Base-by-base conservation (phyloP, 1,140 invertebrate genomes). In the Sycophaga agraensis region DNA sequence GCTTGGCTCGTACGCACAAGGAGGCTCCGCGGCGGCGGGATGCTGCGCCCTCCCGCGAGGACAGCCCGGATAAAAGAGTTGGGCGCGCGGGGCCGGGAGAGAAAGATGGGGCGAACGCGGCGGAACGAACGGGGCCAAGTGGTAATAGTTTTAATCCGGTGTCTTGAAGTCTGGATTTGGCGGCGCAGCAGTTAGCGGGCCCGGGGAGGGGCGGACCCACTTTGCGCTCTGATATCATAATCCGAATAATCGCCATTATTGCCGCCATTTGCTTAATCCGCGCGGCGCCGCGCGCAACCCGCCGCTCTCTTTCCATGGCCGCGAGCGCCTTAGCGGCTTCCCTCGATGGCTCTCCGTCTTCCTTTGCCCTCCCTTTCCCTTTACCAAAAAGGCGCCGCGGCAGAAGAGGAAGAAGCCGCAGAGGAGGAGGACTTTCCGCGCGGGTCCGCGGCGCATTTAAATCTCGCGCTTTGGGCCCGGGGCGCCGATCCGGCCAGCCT, bases 211-310 rank as follows among this genome's bases (percentile, higher is more conserved):
- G 71, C 71, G 75, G 75, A 75, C 72, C 75, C 68, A 77, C 75
- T 80, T 79, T 74, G 72, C 78, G 74, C 75, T 69, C 77, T 81
- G 77, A 81, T 81, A 81, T 81, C 76, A 81, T 81, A 81, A 81
- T 79, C 79, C 79, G 73, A 81, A 79, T 81, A 81, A 81, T 81
- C 78, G 77, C 78, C 77, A 78, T 80, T 80, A 81, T 80, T 80
- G 78, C 76, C 70, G 71, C 73, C 75, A 80, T 81, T 81, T 80
- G 72, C 71, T 78, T 81, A 81, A 80, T 81, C 79, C 77, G 31
- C 28, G n/a, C 11, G 2, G 24, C 57, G 31, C 11, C 34, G 12
- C n/a, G 17, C 35, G 14, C 5, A 28, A 7, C 26, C 42, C 40
- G 21, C 51, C 2, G 8, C n/a, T 54, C 37, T 26, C 11, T 31